A percentile compares a stretch with the other conserved stretches of the same genome.
Conservation (phyloP, 2,888 invertebrate species). For the Diarsia mendica region DNA sequence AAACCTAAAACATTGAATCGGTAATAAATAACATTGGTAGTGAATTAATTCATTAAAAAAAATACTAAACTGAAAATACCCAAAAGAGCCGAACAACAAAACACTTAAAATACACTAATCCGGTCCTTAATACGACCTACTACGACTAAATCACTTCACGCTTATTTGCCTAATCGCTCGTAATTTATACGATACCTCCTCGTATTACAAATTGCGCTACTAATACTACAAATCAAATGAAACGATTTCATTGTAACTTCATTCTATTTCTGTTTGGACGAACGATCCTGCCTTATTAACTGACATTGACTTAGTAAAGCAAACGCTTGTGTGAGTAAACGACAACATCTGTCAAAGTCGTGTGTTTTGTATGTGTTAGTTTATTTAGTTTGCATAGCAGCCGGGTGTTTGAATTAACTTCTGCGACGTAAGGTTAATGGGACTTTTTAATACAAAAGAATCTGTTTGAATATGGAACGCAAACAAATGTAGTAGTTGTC, state of each 20-base stretch:
- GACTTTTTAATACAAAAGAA: neutral
- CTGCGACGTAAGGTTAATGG: neutral
- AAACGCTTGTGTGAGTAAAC: constrained; percentile 52
- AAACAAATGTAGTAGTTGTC: too few species aligned
- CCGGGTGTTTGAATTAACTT: constrained; percentile 11
- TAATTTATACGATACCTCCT: constrained; percentile 48
- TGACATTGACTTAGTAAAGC: constrained; percentile 63
- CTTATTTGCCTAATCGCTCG: constrained; percentile 49
- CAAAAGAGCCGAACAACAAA: constrained; percentile 5
- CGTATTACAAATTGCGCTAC: constrained; percentile 44
- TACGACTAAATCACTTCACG: constrained; percentile 33
- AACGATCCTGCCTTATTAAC: constrained; percentile 60
- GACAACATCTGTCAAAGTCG: constrained; percentile 57
- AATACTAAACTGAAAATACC: neutral
- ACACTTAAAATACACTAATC: constrained; percentile 39
- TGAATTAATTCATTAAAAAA: neutral
- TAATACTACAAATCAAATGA: constrained; percentile 62
- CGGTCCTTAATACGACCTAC: constrained; percentile 38
- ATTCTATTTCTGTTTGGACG: constrained; percentile 49
- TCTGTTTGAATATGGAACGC: too few species aligned
- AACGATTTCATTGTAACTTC: constrained; percentile 48
- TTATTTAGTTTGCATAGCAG: constrained; percentile 30
- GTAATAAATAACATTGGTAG: neutral
- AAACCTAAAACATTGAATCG: neutral
- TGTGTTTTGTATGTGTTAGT: constrained; percentile 30